A percentile compares a stretch with the other conserved stretches of the same genome.
These are phyloP conservation scores for Oopsacas minuta DNA, from an alignment of 37 sponge, comb jelly and placozoan genomes.

Conservation along the genomic window DNA sequence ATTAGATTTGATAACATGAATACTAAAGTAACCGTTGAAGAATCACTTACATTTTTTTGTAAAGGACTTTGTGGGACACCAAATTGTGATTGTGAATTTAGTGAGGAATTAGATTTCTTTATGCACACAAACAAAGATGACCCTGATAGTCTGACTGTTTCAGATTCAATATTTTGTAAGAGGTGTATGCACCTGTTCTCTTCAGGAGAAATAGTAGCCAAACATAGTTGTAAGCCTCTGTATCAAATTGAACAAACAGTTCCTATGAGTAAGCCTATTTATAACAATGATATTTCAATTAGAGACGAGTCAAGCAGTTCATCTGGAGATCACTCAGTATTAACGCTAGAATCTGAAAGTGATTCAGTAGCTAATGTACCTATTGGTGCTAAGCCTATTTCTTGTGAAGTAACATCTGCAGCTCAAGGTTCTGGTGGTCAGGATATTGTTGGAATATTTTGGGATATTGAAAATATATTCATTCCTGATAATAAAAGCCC, in stretches of 20 bases:
- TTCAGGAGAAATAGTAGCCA: background rate
- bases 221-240: background rate
- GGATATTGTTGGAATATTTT: constrained; percentile 79
- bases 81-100: background rate
- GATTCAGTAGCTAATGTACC: background rate
- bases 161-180: background rate
- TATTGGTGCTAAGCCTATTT: background rate
- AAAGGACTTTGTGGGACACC: background rate
- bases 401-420: background rate
- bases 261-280: too few relatives aligned
- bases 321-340: too few relatives aligned
- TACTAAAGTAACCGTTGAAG: too few relatives aligned
- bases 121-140: background rate
- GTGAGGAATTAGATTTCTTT: background rate
- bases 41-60: background rate
- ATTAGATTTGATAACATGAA: too few relatives aligned
- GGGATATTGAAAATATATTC: constrained; percentile 83
- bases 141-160: background rate
- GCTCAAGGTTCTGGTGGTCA: background rate
- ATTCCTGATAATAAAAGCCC: constrained; percentile 52
- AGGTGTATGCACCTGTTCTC: background rate
- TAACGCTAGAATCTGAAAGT: too few relatives aligned
- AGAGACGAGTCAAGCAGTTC: background rate
- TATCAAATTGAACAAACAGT: background rate
- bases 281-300: background rate